These are phyloP conservation scores for Acridotheres tristis DNA, from an alignment of 2,797 vertebrate species.

Conservation along the genomic window DNA sequence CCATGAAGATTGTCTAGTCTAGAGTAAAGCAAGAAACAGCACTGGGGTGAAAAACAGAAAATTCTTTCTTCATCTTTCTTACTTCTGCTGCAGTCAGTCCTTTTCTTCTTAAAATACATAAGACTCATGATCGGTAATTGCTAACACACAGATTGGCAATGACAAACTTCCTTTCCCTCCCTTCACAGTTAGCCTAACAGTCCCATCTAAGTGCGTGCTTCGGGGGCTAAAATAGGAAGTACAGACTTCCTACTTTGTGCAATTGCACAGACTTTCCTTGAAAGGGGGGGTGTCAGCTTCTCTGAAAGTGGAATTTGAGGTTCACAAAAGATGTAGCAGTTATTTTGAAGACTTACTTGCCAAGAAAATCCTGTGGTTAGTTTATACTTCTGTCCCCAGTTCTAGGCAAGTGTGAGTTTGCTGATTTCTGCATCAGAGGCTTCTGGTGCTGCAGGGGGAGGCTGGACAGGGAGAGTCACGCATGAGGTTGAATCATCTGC, in stretches of 20 bases:
- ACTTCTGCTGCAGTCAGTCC: not conserved
- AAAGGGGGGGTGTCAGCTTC: not conserved
- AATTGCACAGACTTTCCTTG: not conserved
- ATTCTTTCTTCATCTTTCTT: not conserved
- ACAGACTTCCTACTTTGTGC: constrained; percentile 7
- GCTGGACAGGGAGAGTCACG: not conserved
- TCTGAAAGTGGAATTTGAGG: not conserved
- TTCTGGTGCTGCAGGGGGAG: not conserved
- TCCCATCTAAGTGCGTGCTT: not conserved
- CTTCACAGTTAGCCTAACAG: not conserved
- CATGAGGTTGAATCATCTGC: not conserved
- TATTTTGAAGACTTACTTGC: not conserved
- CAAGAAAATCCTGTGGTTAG: not conserved
- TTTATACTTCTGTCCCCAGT: not conserved
- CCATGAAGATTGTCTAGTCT: not conserved
- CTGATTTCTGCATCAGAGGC: not conserved
- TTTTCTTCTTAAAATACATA: not conserved
- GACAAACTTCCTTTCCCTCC: constrained; percentile 13
- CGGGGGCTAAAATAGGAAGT: constrained; percentile 37
- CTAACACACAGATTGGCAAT: not conserved
- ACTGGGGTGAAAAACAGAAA: not conserved
- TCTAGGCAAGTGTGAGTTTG: not conserved
- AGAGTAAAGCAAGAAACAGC: not conserved
- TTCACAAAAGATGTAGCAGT: not conserved
- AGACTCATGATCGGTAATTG: not conserved